Evolutionary conservation across 2,113 vertebrate species (phyloP), one percentile per base, ranked within the genome.

Genomic region (Xiphorhynchus elegans): DNA sequence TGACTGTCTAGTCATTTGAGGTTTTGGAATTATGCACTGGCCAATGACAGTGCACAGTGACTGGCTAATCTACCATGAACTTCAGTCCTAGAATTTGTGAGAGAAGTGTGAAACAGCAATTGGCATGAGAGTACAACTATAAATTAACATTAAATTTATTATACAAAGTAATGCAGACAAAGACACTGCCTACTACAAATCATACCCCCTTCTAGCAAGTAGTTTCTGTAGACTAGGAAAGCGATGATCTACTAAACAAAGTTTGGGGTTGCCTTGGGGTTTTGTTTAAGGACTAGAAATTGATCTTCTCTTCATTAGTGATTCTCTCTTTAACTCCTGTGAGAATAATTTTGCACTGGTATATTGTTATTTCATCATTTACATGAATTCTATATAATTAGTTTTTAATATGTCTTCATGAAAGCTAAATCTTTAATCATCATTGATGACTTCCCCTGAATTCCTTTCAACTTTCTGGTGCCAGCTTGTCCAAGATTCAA

Each of bases 381-480:
- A 68, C 50, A 47, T 67, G 83, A 96, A 87, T 72, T 50, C 26
- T 62, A 28, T 69, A 23, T 66, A 73, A 83, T 93, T 93, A 73
- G 24, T 49, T 89, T 87, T 63, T 31, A 87, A 63, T 91, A 93
- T 25, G 42, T 85, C 81, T 90, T 85, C 42, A 69, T 63, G 37
- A 76, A 91, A 84, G 83, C 63, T 88, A 83, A 94, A 85, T 90
- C 55, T 91, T 87, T 83, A 80, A 83, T 91, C 35, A 76, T 59
- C 55, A 58, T 20, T 69, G 50, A 62, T 58, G 13, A 37, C 23
- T 89, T 92, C 82, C 33, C 70, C 76, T 81, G 40, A 87, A 93
- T 87, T 83, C 49, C 67, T 85, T 94, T 59, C 78, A 96, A 14
- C 7, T 35, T 87, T 20, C 19, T 26, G 8, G 35, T 77, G 81